A percentile compares a stretch with the other conserved stretches of the same genome.
phyloP scores from a whole-genome alignment of 2,888 invertebrate genomes.

The Laspeyria flexula region DNA sequence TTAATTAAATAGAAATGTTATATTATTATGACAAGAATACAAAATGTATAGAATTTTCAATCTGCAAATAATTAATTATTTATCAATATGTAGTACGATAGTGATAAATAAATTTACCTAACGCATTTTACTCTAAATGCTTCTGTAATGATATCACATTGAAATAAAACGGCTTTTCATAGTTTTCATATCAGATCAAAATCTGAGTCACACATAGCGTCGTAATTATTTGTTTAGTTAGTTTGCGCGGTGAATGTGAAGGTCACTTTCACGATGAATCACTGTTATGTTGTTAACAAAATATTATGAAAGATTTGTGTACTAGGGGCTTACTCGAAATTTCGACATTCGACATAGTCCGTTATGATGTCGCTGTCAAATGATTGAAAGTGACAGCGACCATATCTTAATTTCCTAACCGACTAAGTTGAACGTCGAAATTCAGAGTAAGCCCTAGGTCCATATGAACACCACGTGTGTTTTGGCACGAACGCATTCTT shows the following conservation, averaged over 20 bases:
- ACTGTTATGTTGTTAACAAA: conserved; percentile 36
- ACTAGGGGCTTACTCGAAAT: too few species aligned
- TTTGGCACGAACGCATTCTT: conserved; percentile 2
- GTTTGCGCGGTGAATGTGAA: conserved; percentile 54
- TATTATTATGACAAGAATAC: too few species aligned
- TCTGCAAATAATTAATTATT: too few species aligned
- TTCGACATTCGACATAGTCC: too few species aligned
- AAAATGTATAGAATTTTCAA: too few species aligned
- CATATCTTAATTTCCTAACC: too few species aligned
- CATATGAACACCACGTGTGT: conserved; percentile 31
- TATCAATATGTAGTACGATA: too few species aligned
- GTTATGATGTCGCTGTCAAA: too few species aligned
- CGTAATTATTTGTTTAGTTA: conserved; percentile 58
- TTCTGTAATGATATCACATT: conserved; percentile 40
- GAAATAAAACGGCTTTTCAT: conserved; percentile 3
- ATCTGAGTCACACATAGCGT: conserved; percentile 53
- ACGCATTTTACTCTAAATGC: conserved; percentile 32
- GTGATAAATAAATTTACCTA: conserved; percentile 19
- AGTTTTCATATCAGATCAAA: conserved; percentile 49
- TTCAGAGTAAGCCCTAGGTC: too few species aligned
- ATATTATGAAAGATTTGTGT: conserved; percentile 40
- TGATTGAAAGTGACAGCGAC: too few species aligned
- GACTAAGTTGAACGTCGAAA: too few species aligned
- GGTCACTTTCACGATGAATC: conserved; percentile 74
- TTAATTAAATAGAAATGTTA: too few species aligned